Percentiles rank a stretch among this genome's conserved stretches.
phyloP scores from a whole-genome alignment of 2,797 vertebrate genomes.

The Parambassis ranga region DNA sequence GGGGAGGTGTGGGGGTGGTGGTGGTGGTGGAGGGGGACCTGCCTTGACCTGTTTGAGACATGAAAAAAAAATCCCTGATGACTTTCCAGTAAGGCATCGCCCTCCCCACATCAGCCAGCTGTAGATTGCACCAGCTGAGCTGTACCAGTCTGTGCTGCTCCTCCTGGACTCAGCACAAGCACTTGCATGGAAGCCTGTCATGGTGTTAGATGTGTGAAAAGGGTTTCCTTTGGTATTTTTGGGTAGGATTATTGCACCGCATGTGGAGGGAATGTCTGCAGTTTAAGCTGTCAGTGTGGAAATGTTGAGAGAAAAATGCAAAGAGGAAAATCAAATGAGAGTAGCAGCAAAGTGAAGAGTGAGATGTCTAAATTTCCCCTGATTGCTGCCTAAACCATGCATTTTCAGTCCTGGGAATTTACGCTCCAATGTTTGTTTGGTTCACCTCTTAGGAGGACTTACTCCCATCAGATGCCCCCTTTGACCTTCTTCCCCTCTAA shows the following conservation, averaged over 20 bases:
- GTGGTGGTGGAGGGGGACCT: conserved; percentile 69
- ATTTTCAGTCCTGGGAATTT: conserved; percentile 28
- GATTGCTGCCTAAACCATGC: conserved; percentile 20
- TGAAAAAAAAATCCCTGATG: conserved; percentile 64
- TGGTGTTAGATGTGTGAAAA: conserved; percentile 36
- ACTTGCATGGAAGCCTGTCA: conserved; percentile 42
- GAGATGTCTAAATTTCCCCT: conserved; percentile 39
- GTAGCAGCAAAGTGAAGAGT: conserved; percentile 38
- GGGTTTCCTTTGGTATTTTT: conserved; percentile 39
- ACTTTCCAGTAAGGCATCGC: conserved; percentile 75
- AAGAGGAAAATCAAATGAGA: conserved; percentile 57
- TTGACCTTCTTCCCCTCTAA: conserved; percentile 13
- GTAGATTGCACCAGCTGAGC: conserved; percentile 56
- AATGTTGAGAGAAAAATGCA: conserved; percentile 29
- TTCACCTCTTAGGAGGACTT: not conserved
- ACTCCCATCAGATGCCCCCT: conserved; percentile 12
- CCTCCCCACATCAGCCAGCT: conserved; percentile 59
- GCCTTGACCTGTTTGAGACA: conserved; percentile 82
- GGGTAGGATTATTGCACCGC: conserved; percentile 32
- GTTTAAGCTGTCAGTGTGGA: conserved; percentile 51
- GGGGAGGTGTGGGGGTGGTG: conserved; percentile 54
- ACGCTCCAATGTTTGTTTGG: conserved; percentile 8
- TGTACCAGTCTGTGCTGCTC: conserved; percentile 42
- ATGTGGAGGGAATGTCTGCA: conserved; percentile 48
- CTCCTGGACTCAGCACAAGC: conserved; percentile 11